Evolutionary conservation across 2,888 invertebrate genomes (phyloP), one percentile per base, ranked within the genome.

Genomic region (Pogonocherus hispidulus): DNA sequence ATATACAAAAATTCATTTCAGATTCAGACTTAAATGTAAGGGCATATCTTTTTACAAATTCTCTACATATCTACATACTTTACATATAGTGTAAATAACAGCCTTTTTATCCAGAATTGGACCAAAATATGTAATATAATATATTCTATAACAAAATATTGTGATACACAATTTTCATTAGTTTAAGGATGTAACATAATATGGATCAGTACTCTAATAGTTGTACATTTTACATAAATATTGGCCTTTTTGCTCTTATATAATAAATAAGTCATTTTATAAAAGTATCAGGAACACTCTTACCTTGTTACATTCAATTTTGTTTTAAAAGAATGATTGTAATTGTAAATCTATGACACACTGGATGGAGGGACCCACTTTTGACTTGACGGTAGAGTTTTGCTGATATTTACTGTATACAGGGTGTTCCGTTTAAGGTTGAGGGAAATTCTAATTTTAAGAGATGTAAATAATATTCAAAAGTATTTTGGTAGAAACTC

Each of bases 91-190:
- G 70, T 72, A 69, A 27, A 70, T 70, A 70, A 65, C 23, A 49
- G 57, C 35, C 60, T 63, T 51, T 54, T 68, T 63, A 70, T 63
- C 67, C 70, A 65, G 56, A 60, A 70, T 74, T 69, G 77, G 75
- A 77, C 77, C 77, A 77, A 77, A 54, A 22, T 9, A 47, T 41
- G 16, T 32, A 63, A 57, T 47, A 63, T 66, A 67, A 68, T 63
- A 67, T 75, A 66, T 65, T 66, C 68, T 62, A 51, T 70, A 41
- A 35, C 37, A 60, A 66, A 67, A 23, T 67, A 74, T 71, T 77
- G 77, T 77, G 76, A 77, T 77, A 77, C 69, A 69, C 67, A 68
- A 54, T 63, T 52, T 59, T 46, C 18, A 59, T 18, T 59, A 59
- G 20, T 14, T 57, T 41, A 16, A 59, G 19, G 47, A 18, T 47